phyloP scores from a whole-genome alignment of 2,113 vertebrate genomes.

The Marmota flaviventris region DNA sequence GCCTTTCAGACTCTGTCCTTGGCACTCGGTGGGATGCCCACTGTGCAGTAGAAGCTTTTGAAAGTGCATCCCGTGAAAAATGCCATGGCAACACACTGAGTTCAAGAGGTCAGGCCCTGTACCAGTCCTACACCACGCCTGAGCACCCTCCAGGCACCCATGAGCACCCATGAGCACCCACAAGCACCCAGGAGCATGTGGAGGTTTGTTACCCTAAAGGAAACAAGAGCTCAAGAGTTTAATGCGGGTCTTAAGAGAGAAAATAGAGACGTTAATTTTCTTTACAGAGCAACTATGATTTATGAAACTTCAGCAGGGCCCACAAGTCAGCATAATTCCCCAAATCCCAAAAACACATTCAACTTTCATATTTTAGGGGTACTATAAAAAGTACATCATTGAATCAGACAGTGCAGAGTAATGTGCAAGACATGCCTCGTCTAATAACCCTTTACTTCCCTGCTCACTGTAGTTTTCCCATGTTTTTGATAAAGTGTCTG shows the following conservation, averaged over 20 bases:
- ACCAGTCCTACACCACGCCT: too few species aligned
- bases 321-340: background rate
- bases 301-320: background rate
- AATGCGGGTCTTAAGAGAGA: background rate
- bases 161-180: too few species aligned
- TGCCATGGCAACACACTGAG: accelerated
- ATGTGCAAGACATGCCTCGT: background rate
- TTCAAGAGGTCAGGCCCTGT: too few species aligned
- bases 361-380: background rate
- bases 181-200: too few species aligned
- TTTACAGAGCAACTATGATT: background rate
- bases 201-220: too few species aligned
- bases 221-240: too few species aligned
- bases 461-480: background rate
- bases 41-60: background rate
- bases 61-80: accelerated
- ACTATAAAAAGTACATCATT: too few species aligned
- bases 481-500: background rate
- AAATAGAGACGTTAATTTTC: background rate
- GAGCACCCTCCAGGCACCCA: accelerated
- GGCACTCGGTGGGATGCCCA: accelerated
- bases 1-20: accelerated
- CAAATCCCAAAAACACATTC: background rate
- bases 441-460: accelerated
- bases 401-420: accelerated